Conservation (phyloP, 1,140 invertebrate genomes). For the Diabrotica virgifera region DNA sequence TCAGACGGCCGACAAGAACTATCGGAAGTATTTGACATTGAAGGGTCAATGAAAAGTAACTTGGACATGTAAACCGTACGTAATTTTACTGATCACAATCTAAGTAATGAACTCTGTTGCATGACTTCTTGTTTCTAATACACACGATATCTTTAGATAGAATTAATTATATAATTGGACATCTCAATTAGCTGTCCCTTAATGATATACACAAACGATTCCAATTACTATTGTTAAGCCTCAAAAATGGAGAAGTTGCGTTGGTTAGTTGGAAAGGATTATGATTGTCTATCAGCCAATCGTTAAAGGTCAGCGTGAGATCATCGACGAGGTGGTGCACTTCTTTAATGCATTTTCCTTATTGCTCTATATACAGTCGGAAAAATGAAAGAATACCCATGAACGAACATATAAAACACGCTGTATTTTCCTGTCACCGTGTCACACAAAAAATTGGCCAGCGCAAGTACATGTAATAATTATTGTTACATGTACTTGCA, state of each 20-base stretch:
- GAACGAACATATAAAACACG: too few species aligned
- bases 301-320: too few species aligned
- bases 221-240: not conserved
- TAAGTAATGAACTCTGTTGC: conserved; percentile 7
- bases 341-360: too few species aligned
- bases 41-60: not conserved
- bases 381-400: too few species aligned
- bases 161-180: conserved; percentile 13
- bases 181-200: not conserved
- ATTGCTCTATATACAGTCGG: too few species aligned
- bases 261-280: not conserved
- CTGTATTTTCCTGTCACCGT: too few species aligned
- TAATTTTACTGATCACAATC: conserved; percentile 8
- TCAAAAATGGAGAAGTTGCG: not conserved
- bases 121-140: conserved; percentile 8
- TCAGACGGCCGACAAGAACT: too few species aligned
- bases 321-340: too few species aligned
- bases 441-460: too few species aligned
- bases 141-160: conserved; percentile 8
- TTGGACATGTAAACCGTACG: not conserved
- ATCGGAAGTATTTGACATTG: not conserved
- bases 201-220: not conserved
- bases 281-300: too few species aligned
- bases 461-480: too few species aligned
- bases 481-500: too few species aligned